Evolutionary conservation across 2,113 vertebrate species (phyloP).

Genomic region (Rhinopomastus cyanomelas): DNA sequence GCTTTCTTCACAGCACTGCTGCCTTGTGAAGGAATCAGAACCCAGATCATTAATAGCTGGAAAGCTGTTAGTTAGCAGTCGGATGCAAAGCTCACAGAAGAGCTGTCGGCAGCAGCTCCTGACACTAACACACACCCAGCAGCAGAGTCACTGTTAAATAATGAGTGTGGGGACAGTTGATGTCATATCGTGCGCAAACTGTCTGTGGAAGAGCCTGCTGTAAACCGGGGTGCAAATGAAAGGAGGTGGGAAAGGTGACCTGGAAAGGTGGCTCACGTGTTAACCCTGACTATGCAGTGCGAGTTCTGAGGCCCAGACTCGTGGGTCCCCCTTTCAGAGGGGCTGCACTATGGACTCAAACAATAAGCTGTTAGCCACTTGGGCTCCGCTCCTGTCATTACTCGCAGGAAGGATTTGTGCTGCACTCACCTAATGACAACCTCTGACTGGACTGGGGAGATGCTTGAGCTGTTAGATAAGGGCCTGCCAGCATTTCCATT

Average conservation of each 20-base stretch:
- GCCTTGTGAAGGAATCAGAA: not conserved
- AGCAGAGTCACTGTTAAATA: not conserved
- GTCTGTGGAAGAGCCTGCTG: not conserved
- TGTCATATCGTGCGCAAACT: not conserved
- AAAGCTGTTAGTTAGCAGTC: not conserved
- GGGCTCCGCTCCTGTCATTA: not conserved
- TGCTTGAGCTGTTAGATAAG: not conserved
- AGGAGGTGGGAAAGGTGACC: not conserved
- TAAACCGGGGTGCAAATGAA: not conserved
- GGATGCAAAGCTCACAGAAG: not conserved
- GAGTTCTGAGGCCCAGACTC: not conserved
- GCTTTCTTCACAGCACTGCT: not conserved
- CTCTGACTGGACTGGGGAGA: not conserved
- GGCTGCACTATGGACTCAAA: not conserved
- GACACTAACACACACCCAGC: not conserved
- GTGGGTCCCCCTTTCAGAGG: not conserved
- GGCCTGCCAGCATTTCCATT: constrained; percentile 30
- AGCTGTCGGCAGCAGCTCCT: not conserved
- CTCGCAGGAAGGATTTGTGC: not conserved
- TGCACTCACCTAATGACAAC: not conserved
- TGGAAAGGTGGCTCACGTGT: not conserved
- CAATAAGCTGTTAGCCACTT: not conserved
- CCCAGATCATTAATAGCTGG: not conserved
- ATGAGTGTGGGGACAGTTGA: not conserved
- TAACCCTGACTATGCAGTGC: fast-evolving